Evolutionary conservation across 2,797 vertebrate genomes (phyloP), one percentile per base, ranked within the genome.

Genomic region (Mycteria americana): DNA sequence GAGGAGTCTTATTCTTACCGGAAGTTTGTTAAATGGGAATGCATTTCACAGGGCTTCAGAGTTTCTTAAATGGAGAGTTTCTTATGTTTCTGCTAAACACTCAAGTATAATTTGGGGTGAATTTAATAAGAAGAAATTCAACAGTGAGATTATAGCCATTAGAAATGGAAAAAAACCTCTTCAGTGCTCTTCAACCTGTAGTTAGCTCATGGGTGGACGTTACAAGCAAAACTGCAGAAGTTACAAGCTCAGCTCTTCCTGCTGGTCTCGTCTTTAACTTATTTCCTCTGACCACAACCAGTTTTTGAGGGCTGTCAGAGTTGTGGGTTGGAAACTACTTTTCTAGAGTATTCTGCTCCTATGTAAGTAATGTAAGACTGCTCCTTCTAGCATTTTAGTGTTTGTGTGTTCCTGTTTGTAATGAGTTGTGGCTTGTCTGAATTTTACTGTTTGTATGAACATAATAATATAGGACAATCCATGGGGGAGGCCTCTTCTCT

Each of bases 341-440:
- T 88, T 83, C 75, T 86, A 80, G 48, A 53, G 18, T 57, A 74
- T 77, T 85, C 64, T 83, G 14, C 37, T 89, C 13, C 39, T 63
- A 13, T 64, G 19, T 56, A 41, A 85, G 70, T 63, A 84, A 78
- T 39, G 9, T 50, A 76, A 85, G 56, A 80, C 45, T 85, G 16
- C 9, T 93, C 28, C n/a, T 85, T 87, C 68, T 54, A 83, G 53
- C 57, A 53, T 80, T 78, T 93, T 50, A 85, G 35, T 51, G 37
- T 93, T 93, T 77, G 15, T 64, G 39, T 88, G 39, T 85, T 89
- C 82, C 53, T 91, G 57, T 51, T 91, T 68, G 65, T 50, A 88
- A 89, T 91, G 69, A 91, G 85, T 85, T 92, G 53, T 84, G 87
- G 56, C 94, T 96, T 96, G 94, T 89, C 85, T 94, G 85, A 88